Base-by-base conservation (phyloP, 2,113 vertebrate genomes). In the Hippocampus abdominalis region DNA sequence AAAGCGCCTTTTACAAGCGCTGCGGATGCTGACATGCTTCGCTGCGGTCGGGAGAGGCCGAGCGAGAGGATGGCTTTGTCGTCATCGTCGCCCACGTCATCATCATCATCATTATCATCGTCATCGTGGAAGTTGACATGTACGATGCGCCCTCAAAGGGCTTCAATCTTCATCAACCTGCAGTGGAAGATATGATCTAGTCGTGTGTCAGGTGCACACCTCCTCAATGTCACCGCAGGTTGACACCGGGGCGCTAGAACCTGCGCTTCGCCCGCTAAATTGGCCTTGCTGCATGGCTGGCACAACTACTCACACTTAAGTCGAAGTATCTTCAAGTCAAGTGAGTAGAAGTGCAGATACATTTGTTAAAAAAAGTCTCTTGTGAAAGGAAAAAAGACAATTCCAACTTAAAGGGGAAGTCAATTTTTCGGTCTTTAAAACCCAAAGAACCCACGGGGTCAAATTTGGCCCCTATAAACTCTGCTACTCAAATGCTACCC, bases 1-100 rank as follows among this genome's bases (percentile, higher is more conserved):
- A 86, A 87, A 89, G 84, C 84, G 87, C 83, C 81, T 89, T 85
- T 60, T 84, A 71, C 60, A 67, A 68, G 44, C 79, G 18, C 74
- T 39, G 78, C 71, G 69, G 81, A 70, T 78, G 80, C 66, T 40
- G 72, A 18, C 23, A 60, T 32, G 57, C 15, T 60, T 60, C 23
- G 23, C 15, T 57, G 54, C 54, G 15, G 54, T 15, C 54, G 6
- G 15, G 29, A 8, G 57, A 18, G 27, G 57, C 10, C 36, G 48
- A 11, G 12, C 13, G 20, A 36, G 48, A 42, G 64, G 25, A 51
- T 13, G 56, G 29, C 65, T 21, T 27, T 10, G 56, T 49, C 16
- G 56, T 56, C 18, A 56, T 56, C n/a, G 18, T 2, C 18, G 53
- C 0, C 18, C 11, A 15, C 53, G 16, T 56, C n/a, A 56, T 56